Percentiles rank a stretch among this genome's conserved stretches.
Conservation (phyloP, 1,140 invertebrate genomes). For the Brachionus calyciflorus region DNA sequence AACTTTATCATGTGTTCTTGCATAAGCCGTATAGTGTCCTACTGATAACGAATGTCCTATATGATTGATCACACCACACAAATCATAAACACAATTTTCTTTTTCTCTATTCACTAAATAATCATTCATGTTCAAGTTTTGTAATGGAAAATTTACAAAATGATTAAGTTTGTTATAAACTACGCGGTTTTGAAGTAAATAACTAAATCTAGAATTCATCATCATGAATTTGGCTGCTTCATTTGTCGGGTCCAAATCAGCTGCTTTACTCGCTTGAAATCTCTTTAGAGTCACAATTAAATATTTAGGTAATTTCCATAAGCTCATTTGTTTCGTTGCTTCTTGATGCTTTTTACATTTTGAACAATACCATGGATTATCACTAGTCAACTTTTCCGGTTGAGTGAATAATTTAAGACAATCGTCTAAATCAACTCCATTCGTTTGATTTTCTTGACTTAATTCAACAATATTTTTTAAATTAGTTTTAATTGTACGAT, state of each 20-base stretch:
- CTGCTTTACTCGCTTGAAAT: constrained; percentile 60
- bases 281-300: constrained; percentile 63
- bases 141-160: constrained; percentile 27
- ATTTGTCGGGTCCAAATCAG: not conserved
- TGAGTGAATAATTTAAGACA: constrained; percentile 64
- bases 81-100: constrained; percentile 6
- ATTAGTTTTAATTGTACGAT: not conserved
- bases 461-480: not conserved
- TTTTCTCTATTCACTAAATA: not conserved
- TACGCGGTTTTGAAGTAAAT: constrained; percentile 14
- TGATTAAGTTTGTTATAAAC: constrained; percentile 38
- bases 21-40: constrained; percentile 41
- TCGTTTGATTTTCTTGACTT: not conserved
- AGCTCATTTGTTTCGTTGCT: constrained; percentile 62
- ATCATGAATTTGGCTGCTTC: not conserved
- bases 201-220: constrained; percentile 24
- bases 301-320: constrained; percentile 61
- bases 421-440: constrained; percentile 60
- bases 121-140: not conserved
- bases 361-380: constrained; percentile 63
- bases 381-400: constrained; percentile 63
- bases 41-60: not conserved
- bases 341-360: constrained; percentile 60
- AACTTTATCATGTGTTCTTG: constrained; percentile 15
- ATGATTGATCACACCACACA: constrained; percentile 45